These are phyloP conservation scores for Heptranchias perlo DNA, from an alignment of 2,113 vertebrate genomes.

Conservation along the genomic window DNA sequence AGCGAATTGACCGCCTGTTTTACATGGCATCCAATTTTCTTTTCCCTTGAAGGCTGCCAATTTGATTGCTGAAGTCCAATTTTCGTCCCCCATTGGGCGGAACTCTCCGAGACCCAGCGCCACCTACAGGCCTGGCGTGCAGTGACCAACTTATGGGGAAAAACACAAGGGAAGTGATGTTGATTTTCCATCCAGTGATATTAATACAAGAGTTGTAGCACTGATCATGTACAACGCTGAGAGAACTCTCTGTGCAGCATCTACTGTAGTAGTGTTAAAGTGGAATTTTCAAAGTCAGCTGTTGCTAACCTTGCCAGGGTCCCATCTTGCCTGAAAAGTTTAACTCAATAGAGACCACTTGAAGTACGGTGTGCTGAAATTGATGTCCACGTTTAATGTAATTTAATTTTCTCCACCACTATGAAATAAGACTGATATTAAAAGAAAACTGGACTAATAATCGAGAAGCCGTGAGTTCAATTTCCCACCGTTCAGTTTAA, in stretches of 20 bases:
- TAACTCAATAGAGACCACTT: neutral
- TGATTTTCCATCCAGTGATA: neutral
- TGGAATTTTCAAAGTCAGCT: neutral
- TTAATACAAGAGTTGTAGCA: neutral
- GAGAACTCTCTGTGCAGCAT: neutral
- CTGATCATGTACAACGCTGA: neutral
- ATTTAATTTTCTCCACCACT: neutral
- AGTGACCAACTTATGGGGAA: neutral
- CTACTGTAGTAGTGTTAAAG: neutral
- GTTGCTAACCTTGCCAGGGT: neutral
- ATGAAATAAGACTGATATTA: neutral
- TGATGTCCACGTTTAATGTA: neutral
- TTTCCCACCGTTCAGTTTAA: no score
- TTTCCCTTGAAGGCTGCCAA: neutral
- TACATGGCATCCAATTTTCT: neutral
- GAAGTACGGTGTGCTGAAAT: neutral
- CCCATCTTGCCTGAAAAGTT: neutral
- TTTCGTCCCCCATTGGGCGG: neutral
- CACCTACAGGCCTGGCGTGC: neutral
- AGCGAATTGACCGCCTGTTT: neutral
- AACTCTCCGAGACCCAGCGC: neutral
- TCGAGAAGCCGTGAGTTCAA: neutral
- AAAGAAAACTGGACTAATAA: neutral
- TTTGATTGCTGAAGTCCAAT: neutral
- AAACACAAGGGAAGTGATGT: neutral